Evolutionary conservation across 2,113 vertebrate species (phyloP), one percentile per base, ranked within the genome.

Genomic region (Clinocottus analis): DNA sequence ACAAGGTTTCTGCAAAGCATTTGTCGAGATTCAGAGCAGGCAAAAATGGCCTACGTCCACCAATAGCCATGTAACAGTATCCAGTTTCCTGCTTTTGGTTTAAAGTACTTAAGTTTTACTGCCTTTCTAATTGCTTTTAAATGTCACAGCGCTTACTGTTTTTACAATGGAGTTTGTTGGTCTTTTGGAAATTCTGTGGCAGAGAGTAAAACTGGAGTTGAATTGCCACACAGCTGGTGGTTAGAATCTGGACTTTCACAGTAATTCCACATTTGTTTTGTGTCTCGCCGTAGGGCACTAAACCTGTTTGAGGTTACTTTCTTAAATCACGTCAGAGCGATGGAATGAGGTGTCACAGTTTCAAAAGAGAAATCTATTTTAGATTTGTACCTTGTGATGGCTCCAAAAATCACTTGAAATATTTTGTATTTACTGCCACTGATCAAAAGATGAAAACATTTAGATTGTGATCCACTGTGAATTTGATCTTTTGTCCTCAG

Each of bases 401-500:
- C n/a, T 31, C 23, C 25, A 41, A 14, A 12, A 13, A 41, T 33
- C 5, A 61, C 41, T 3, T 33, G 10, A 33, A 33, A 33, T 49
- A n/a, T 39, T 39, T 39, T 39, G 1, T 67, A 33, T 33, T 19
- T 8, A n/a, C 27, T 27, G 25, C 11, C 23, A 43, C 39, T 10
- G 14, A 59, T 19, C 11, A 60, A 45, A 45, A 12, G 63, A 45
- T 1, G 16, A 23, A 25, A 25, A 45, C 25, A 51, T 72, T 27
- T 19, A 13, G 10, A 49, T 17, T 12, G 14, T n/a, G 53, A 41
- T 55, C n/a, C 29, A 41, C 12, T 37, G 2, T 35, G 5, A 72
- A 56, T 55, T 14, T 41, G 35, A 17, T n/a, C 0, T 49, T 41
- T 21, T 75, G 31, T 93, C 17, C 77, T 77, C 66, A 99, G 98